Base-by-base conservation (phyloP, 2,888 invertebrate genomes). In the Linnaemya tessellans region DNA sequence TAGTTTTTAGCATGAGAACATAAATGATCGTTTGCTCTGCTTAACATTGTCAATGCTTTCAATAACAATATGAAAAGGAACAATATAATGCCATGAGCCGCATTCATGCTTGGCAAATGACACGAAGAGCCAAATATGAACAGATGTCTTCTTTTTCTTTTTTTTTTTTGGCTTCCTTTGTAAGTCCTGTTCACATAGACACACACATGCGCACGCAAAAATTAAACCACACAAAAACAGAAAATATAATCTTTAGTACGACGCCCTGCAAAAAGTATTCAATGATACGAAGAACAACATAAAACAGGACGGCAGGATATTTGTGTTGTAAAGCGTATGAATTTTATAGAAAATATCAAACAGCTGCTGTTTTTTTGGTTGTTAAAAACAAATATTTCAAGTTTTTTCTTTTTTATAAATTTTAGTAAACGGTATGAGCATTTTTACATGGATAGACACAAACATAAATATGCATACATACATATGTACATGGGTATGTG, bases 351-450 rank as follows among this genome's bases (percentile, higher is more conserved):
- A 75, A 74, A 58, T 60, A 75, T 49, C 58, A 82, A 82, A 82
- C 85, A 85, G 82, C 85, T 82, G 85, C 82, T 65, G 75, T 65
- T 85, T 65, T 85, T 35, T 82, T 68, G 58, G 62, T 75, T 68
- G 58, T 74, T 79, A 64, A 81, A 70, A 70, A 73, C 64, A 62
- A 75, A 41, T 64, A 43, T 49, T 81, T 56, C 25, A 35, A 56
- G 38, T 67, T 65, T 49, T 35, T 84, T 54, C n/a, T 20, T 65
- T 49, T n/a, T 30, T 25, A 5, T 54, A 54, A 68, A 11, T 49
- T 67, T 46, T 46, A 35, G 3, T 46, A 10, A 10, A 30, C 5
- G 1, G 25, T 15, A 15, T 9, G 58, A 13, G 13, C 13, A 41
- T 41, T 11, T 9, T 9, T 30, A 41, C 38, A 7, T 41, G 38